Evolutionary conservation across 2,888 invertebrate genomes (phyloP).

Genomic region (Thecophora atra): DNA sequence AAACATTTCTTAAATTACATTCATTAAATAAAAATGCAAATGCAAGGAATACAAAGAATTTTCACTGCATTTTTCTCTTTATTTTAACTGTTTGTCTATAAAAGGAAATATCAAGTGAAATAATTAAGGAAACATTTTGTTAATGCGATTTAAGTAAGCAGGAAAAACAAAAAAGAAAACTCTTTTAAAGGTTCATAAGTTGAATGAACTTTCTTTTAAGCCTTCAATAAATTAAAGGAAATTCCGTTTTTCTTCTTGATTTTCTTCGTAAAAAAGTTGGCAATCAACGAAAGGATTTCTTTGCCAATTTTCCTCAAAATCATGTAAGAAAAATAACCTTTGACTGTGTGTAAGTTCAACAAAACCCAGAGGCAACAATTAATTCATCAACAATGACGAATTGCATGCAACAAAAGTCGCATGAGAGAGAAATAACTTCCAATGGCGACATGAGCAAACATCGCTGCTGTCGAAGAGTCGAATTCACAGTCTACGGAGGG

Average conservation of each 20-base stretch:
- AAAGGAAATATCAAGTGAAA: too few species aligned
- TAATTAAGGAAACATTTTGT: too few species aligned
- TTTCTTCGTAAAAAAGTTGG: too few species aligned
- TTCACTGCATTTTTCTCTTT: slow-evolving; percentile 14
- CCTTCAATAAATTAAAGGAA: too few species aligned
- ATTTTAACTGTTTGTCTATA: too few species aligned
- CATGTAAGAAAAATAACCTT: neutral
- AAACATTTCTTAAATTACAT: slow-evolving; percentile 27
- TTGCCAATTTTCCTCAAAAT: slow-evolving; percentile 24
- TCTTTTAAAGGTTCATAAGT: neutral
- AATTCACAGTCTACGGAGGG: slow-evolving; percentile 13
- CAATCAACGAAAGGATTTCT: neutral
- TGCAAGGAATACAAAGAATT: slow-evolving; percentile 13
- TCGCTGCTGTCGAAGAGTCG: slow-evolving; percentile 28
- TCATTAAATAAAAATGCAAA: slow-evolving; percentile 30
- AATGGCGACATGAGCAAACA: slow-evolving; percentile 19
- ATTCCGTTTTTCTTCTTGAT: too few species aligned
- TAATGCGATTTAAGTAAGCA: too few species aligned
- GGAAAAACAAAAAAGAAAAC: neutral
- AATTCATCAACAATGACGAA: neutral
- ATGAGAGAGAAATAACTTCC: neutral
- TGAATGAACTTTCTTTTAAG: too few species aligned
- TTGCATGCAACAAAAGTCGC: slow-evolving; percentile 3
- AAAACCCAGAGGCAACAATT: neutral
- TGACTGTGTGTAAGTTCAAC: neutral